Percentiles rank a stretch among this genome's conserved stretches.
phyloP scores from a whole-genome alignment of 2,888 invertebrate genomes.

The Chrysina gloriosa region DNA sequence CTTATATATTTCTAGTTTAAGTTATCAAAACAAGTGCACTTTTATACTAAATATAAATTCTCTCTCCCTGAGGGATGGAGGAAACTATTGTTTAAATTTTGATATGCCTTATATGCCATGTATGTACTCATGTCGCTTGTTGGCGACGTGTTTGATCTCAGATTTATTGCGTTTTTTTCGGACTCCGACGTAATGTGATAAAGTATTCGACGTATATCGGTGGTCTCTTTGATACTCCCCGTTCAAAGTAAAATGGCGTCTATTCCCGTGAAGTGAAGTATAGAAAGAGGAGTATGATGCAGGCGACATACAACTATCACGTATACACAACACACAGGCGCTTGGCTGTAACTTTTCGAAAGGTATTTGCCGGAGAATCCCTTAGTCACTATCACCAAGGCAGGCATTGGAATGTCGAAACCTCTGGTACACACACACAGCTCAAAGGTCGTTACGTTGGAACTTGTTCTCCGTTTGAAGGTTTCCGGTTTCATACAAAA shows the following conservation, averaged over 20 bases:
- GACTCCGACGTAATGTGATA: conserved; percentile 9
- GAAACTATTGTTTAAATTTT: too few species aligned
- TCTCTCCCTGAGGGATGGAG: too few species aligned
- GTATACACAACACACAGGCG: conserved; percentile 6
- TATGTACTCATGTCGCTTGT: too few species aligned
- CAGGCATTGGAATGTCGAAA: conserved; percentile 48
- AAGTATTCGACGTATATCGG: conserved; percentile 26
- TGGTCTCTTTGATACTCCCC: conserved; percentile 45
- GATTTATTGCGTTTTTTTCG: conserved; percentile 5
- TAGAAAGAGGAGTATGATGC: conserved; percentile 38
- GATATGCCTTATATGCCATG: too few species aligned
- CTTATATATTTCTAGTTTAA: too few species aligned
- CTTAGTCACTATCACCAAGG: conserved; percentile 28
- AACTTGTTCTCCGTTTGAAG: conserved; percentile 50
- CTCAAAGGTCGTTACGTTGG: conserved; percentile 48
- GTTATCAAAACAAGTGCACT: too few species aligned
- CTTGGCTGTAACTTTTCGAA: conserved; percentile 43
- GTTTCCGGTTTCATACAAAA: conserved; percentile 53
- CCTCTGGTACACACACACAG: conserved; percentile 49
- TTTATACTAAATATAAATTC: too few species aligned
- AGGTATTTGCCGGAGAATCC: conserved; percentile 48
- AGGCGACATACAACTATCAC: conserved; percentile 44
- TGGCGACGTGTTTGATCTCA: neutral
- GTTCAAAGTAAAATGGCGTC: conserved; percentile 32
- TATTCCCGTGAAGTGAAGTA: conserved; percentile 35